phyloP scores from a whole-genome alignment of 1,140 invertebrate genomes.

The Sinella curviseta region DNA sequence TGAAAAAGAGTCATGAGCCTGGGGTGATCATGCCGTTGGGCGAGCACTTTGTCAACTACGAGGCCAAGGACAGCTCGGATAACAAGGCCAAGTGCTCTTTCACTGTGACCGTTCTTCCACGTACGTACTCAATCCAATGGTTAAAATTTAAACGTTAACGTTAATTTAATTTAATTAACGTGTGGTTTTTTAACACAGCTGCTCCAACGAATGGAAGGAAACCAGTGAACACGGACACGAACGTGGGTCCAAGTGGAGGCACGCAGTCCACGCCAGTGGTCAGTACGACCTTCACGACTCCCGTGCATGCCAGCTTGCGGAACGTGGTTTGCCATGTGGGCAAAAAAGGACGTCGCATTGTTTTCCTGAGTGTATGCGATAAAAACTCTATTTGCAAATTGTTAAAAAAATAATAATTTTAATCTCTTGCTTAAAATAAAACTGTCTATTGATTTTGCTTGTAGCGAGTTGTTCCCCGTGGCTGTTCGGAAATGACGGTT shows the following conservation, averaged over 20 bases:
- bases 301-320: conserved; percentile 38
- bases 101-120: conserved; percentile 43
- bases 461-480: conserved; percentile 46
- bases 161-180: background rate
- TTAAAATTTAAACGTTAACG: background rate
- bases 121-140: conserved; percentile 31
- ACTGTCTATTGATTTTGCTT: conserved; percentile 11
- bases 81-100: conserved; percentile 48
- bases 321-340: conserved; percentile 49
- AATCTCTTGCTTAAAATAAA: background rate
- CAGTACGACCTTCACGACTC: conserved; percentile 11
- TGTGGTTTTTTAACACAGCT: background rate
- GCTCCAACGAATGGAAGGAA: conserved; percentile 26
- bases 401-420: background rate
- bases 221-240: conserved; percentile 36
- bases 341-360: conserved; percentile 47
- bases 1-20: conserved; percentile 49
- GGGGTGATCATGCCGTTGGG: conserved; percentile 40
- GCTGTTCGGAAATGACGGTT: conserved; percentile 46
- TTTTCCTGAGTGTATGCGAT: conserved; percentile 46
- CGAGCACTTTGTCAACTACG: conserved; percentile 49
- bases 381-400: too few species aligned
- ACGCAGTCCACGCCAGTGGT: conserved; percentile 3
- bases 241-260: background rate
- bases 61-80: conserved; percentile 42